Conservation (phyloP, 2,888 invertebrate genomes). For the Nyleta sp. region DNA sequence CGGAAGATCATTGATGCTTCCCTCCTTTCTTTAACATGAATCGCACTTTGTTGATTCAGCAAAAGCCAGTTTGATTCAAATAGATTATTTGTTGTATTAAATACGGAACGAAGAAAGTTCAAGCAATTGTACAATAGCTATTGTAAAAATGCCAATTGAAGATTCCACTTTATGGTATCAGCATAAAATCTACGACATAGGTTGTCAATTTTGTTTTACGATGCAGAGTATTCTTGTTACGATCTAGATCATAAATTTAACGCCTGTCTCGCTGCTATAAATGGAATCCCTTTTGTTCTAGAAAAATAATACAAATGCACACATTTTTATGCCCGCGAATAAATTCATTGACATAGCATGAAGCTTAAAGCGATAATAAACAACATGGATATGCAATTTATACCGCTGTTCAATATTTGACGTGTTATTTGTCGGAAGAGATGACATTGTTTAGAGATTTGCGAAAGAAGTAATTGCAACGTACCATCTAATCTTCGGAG, state of each 20-base stretch:
- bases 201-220: slow-evolving; percentile 1
- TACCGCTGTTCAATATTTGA: slow-evolving; percentile 5
- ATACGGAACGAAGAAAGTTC: too few species aligned
- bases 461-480: slow-evolving; percentile 15
- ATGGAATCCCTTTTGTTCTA: neutral
- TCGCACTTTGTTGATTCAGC: neutral
- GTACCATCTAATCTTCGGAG: slow-evolving; percentile 7
- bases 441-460: slow-evolving; percentile 7
- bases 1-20: neutral
- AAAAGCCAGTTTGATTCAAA: too few species aligned
- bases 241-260: slow-evolving; percentile 4
- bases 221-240: slow-evolving; percentile 5
- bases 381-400: neutral
- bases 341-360: slow-evolving; percentile 2
- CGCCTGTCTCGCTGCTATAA: neutral
- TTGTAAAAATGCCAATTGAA: too few species aligned
- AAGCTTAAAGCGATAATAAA: neutral
- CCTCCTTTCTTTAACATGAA: too few species aligned
- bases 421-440: neutral
- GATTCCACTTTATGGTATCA: neutral
- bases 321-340: neutral
- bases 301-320: neutral
- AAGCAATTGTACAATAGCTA: too few species aligned
- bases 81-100: too few species aligned
- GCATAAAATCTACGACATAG: neutral